Conservation (phyloP, 2,797 vertebrate species). For the Helicolenus hilgendorfi region DNA sequence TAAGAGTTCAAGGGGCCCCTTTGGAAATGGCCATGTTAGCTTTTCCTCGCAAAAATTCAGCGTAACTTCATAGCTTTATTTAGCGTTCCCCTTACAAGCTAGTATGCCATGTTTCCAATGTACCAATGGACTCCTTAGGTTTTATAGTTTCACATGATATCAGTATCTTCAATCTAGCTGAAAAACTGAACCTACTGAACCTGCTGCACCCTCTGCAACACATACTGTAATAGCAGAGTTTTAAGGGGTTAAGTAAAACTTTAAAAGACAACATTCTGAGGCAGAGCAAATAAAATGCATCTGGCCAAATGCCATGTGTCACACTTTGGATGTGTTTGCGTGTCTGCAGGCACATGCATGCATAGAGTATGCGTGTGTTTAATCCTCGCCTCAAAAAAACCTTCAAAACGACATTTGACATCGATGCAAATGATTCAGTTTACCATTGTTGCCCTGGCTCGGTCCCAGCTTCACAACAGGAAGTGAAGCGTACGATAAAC, state of each 20-base stretch:
- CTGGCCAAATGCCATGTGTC: background rate
- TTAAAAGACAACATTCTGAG: background rate
- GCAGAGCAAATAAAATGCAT: background rate
- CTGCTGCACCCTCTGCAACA: too few species aligned
- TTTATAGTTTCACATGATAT: too few species aligned
- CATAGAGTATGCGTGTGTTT: background rate
- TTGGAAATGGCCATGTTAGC: too few species aligned
- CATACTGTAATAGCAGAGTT: too few species aligned
- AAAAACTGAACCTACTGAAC: too few species aligned
- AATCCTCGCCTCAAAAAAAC: background rate
- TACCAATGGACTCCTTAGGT: too few species aligned
- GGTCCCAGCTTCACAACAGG: constrained; percentile 9
- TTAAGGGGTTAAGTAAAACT: background rate
- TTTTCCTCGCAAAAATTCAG: too few species aligned
- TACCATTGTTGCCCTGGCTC: background rate
- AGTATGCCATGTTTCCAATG: too few species aligned
- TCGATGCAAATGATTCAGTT: constrained; percentile 33
- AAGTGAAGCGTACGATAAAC: constrained; percentile 29
- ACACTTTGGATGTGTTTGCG: background rate
- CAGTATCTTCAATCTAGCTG: too few species aligned
- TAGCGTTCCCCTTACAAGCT: too few species aligned
- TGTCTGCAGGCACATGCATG: background rate
- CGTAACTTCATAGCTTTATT: too few species aligned
- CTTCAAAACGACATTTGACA: background rate
- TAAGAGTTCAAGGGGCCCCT: too few species aligned